These are phyloP conservation scores for Phataginus tricuspis DNA, from an alignment of 2,797 vertebrate species.

Conservation along the genomic window DNA sequence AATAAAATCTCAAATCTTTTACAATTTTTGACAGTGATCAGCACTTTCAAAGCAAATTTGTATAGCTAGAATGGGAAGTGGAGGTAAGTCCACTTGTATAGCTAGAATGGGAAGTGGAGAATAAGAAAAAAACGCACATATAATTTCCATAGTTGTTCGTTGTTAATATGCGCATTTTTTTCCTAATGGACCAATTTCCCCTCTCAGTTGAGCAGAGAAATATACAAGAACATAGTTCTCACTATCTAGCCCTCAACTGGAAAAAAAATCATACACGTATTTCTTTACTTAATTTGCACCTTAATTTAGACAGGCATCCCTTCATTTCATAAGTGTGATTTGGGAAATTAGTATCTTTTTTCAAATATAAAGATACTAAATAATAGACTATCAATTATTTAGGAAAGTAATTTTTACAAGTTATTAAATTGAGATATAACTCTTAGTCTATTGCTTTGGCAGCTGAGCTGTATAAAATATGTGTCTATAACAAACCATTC, in stretches of 20 bases:
- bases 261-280: not conserved
- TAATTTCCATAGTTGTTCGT: not conserved
- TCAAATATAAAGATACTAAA: constrained; percentile 40
- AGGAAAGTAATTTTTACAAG: constrained; percentile 16
- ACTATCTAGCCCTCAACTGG: not conserved
- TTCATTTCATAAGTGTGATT: constrained; percentile 4
- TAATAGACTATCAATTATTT: not conserved
- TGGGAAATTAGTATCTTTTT: constrained; percentile 13
- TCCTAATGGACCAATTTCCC: not conserved
- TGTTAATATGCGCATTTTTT: not conserved
- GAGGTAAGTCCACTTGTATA: too few species aligned
- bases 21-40: not conserved
- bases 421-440: constrained; percentile 38
- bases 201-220: not conserved
- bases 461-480: not conserved
- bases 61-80: not conserved
- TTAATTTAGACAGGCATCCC: not conserved
- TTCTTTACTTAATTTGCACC: constrained; percentile 38
- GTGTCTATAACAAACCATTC: constrained; percentile 1
- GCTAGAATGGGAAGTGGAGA: not conserved
- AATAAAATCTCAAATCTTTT: not conserved
- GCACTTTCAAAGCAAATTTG: constrained; percentile 17
- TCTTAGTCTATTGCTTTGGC: constrained; percentile 15
- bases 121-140: not conserved
- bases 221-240: not conserved